Evolutionary conservation across 2,797 vertebrate genomes (phyloP).

Genomic region (Sandelia bainsii): DNA sequence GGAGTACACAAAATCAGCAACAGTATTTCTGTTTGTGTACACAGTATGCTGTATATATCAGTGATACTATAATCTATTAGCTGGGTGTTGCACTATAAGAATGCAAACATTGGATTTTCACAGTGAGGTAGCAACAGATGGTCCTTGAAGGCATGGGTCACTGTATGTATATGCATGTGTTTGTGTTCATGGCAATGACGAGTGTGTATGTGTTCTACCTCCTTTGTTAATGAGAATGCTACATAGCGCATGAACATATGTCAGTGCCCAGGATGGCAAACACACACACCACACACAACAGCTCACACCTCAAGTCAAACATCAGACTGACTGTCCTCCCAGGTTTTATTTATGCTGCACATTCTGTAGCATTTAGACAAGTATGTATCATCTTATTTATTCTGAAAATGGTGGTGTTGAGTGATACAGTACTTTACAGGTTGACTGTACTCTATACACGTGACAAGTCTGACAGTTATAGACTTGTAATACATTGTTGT

Average conservation of each 20-base stretch:
- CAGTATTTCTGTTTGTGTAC: not conserved
- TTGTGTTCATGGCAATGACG: not conserved
- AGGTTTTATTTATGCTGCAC: not conserved
- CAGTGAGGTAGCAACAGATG: conserved; percentile 18
- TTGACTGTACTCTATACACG: not conserved
- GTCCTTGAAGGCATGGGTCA: conserved; percentile 5
- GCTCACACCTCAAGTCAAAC: conserved; percentile 4
- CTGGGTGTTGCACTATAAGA: not conserved
- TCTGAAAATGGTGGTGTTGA: not conserved
- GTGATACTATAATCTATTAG: not conserved
- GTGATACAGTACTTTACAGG: not conserved
- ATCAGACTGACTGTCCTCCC: not conserved
- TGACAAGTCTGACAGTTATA: not conserved
- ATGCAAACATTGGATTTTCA: not conserved
- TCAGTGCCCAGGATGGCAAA: conserved; percentile 8
- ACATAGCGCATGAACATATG: conserved; percentile 24
- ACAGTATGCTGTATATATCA: not conserved
- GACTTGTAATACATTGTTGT: not conserved
- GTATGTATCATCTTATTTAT: not conserved
- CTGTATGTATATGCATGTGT: conserved; percentile 9
- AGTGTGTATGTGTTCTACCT: not conserved
- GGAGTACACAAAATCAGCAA: not conserved
- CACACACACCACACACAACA: not conserved
- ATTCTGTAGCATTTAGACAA: not conserved
- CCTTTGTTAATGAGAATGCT: conserved; percentile 24